These are phyloP conservation scores for Ctenodactylus gundi DNA, from an alignment of 2,113 vertebrate genomes.

Conservation along the genomic window DNA sequence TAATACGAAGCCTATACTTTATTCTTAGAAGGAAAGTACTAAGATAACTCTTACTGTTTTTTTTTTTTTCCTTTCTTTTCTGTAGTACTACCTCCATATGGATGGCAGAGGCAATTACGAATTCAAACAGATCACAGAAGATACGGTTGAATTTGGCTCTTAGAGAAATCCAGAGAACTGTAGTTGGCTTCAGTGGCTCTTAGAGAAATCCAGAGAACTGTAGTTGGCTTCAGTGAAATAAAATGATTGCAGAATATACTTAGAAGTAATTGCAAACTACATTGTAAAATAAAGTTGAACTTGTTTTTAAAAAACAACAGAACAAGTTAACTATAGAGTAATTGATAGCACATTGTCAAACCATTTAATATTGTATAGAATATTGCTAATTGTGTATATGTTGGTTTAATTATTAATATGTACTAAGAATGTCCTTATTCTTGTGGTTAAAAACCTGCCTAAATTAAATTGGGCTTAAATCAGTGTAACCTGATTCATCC, in stretches of 20 bases:
- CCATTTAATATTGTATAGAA: constrained; percentile 84
- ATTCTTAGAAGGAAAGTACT: not conserved
- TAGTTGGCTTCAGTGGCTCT: constrained; percentile 89
- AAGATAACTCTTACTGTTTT: not conserved
- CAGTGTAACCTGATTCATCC: constrained; percentile 86
- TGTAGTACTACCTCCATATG: constrained; percentile 96
- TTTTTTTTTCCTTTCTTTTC: constrained; percentile 19
- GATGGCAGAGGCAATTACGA: constrained; percentile 97
- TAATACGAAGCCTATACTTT: not conserved
- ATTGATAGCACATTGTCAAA: constrained; percentile 80
- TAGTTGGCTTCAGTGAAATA: constrained; percentile 68
- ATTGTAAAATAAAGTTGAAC: constrained; percentile 78
- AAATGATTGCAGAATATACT: constrained; percentile 63
- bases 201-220: constrained; percentile 79
- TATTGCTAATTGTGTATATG: constrained; percentile 91
- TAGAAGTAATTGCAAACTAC: constrained; percentile 73
- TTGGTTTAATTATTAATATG: constrained; percentile 91
- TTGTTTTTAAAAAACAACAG: constrained; percentile 69
- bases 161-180: constrained; percentile 79
- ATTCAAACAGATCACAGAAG: constrained; percentile 97
- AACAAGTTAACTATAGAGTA: constrained; percentile 78
- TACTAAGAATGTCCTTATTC: constrained; percentile 90
- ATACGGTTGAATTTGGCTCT: constrained; percentile 97
- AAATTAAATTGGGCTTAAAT: constrained; percentile 90
- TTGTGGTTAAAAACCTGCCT: constrained; percentile 90